A percentile compares a stretch with the other conserved stretches of the same genome.
phyloP scores from a whole-genome alignment of 37 sponge, comb jelly and placozoan genomes.

The Ianthella basta region DNA sequence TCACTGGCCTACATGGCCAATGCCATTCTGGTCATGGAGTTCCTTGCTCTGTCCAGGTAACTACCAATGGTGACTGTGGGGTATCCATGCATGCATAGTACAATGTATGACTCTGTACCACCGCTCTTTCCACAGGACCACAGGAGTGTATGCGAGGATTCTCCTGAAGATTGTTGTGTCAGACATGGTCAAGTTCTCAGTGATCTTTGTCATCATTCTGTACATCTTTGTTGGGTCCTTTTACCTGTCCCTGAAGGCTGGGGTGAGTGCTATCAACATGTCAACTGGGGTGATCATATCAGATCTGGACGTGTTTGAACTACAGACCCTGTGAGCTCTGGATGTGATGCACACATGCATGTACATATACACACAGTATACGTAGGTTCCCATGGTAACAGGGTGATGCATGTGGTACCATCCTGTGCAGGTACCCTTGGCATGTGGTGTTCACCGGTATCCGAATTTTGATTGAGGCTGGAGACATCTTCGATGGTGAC shows the following conservation, averaged over 20 bases:
- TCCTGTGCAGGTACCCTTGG: not conserved
- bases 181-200: constrained; percentile 27
- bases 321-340: constrained; percentile 6
- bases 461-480: constrained; percentile 14
- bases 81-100: too few relatives aligned
- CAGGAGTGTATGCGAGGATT: constrained; percentile 14
- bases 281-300: not conserved
- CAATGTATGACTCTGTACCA: not conserved
- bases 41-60: constrained; percentile 19
- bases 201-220: not conserved
- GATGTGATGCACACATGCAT: too few relatives aligned
- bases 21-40: constrained; percentile 12
- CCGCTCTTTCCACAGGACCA: not conserved
- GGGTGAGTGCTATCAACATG: not conserved
- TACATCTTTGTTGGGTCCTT: constrained; percentile 26
- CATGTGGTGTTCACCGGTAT: constrained; percentile 19
- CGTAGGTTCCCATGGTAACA: too few relatives aligned
- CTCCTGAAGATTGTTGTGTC: constrained; percentile 17
- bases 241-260: constrained; percentile 25
- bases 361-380: too few relatives aligned
- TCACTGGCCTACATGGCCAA: constrained; percentile 30
- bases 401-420: not conserved
- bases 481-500: not conserved
- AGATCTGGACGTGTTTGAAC: not conserved
- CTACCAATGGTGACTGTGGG: too few relatives aligned